phyloP scores from a whole-genome alignment of 2,797 vertebrate species.

The Triplophysa yarkandensis region DNA sequence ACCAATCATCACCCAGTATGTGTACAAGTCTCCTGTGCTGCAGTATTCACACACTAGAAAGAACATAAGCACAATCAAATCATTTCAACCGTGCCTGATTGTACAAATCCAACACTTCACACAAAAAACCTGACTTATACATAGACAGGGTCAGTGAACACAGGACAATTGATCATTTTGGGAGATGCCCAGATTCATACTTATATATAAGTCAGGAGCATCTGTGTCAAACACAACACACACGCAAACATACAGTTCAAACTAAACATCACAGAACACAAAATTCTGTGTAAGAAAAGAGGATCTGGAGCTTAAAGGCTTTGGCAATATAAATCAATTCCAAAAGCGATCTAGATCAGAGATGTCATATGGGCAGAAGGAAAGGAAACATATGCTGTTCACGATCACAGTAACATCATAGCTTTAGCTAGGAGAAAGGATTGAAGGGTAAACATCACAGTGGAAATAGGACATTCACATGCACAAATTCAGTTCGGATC shows the following conservation, averaged over 20 bases:
- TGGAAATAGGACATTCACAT: constrained; percentile 8
- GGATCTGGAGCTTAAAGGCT: not conserved
- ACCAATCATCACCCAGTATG: constrained; percentile 79
- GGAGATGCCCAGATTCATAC: constrained; percentile 28
- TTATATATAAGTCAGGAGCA: constrained; percentile 31
- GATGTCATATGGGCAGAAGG: not conserved
- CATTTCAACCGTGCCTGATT: not conserved
- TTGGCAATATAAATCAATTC: constrained; percentile 7
- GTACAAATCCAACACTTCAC: not conserved
- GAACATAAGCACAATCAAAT: constrained; percentile 10
- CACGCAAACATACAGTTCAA: constrained; percentile 11
- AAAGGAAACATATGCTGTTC: not conserved
- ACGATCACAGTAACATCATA: constrained; percentile 14
- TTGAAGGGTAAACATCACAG: constrained; percentile 16
- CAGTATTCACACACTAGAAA: constrained; percentile 86
- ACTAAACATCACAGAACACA: constrained; percentile 1
- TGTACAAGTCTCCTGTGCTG: constrained; percentile 81
- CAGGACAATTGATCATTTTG: constrained; percentile 29
- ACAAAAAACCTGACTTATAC: not conserved
- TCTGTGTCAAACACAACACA: constrained; percentile 18
- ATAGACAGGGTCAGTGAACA: not conserved
- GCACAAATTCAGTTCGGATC: constrained; percentile 6
- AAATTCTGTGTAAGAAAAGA: not conserved
- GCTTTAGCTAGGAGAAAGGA: constrained; percentile 7
- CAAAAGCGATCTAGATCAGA: constrained; percentile 17